Conservation (phyloP, 2,113 vertebrate species). For the Cettia cetti region DNA sequence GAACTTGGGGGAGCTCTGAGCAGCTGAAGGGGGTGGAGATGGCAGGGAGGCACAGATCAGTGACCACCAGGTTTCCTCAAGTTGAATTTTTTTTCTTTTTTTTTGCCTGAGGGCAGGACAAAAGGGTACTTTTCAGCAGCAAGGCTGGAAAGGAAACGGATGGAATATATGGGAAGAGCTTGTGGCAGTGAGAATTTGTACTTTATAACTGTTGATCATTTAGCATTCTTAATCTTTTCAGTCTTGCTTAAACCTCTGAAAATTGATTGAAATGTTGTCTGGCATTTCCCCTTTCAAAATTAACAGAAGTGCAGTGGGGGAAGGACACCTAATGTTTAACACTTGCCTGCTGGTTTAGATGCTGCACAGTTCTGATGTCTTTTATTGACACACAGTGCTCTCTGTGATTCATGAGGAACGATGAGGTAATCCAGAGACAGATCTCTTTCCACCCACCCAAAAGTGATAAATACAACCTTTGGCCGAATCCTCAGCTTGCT, state of each 20-base stretch:
- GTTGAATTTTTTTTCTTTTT: background rate
- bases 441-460: background rate
- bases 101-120: background rate
- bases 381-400: background rate
- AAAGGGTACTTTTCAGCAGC: background rate
- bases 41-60: background rate
- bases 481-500: constrained; percentile 43
- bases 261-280: background rate
- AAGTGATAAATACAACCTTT: background rate
- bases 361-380: background rate
- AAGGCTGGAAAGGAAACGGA: background rate
- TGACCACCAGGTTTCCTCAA: background rate
- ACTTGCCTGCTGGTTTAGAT: background rate
- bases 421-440: background rate
- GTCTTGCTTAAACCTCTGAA: background rate
- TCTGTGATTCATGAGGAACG: background rate
- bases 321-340: background rate
- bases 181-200: background rate
- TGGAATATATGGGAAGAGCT: background rate
- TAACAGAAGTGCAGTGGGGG: background rate
- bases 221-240: background rate
- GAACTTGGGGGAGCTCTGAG: background rate
- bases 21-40: background rate
- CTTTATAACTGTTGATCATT: background rate
- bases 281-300: background rate